Evolutionary conservation across 2,797 vertebrate genomes (phyloP), one percentile per base, ranked within the genome.

Genomic region (Lutjanus argentimaculatus): DNA sequence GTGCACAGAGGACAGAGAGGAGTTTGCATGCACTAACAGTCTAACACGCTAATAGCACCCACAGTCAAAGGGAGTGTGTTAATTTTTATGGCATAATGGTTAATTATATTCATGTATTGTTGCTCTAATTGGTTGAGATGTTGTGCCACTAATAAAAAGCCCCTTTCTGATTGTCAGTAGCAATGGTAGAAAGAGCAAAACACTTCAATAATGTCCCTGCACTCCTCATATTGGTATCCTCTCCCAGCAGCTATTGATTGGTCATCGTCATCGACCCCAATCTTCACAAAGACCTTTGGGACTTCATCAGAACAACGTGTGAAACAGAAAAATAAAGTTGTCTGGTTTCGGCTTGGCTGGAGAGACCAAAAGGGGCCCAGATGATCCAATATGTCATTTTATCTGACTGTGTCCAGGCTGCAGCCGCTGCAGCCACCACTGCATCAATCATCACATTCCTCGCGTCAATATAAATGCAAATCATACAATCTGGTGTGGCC

Each of bases 391-490:
- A 77, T 75, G 83, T 82, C 61, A 80, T 74, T 84, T 81, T 83
- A 91, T 85, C 84, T 72, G 63, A 57, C 67, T 21, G 40, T 30
- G 81, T 67, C 71, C 74, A 85, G 84, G 62, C 82, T 61, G 70
- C 68, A 67, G 75, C 58, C 9, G 2, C 82, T 43, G 71, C 69
- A 79, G 22, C 74, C 48, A 16, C 58, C 57, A 8, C 56, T 62
- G 77, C 88, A 85, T 85, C 86, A 83, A 81, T 83, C 87, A 67
- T 43, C 68, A 58, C 57, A 56, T 70, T 81, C 61, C 64, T 65
- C 48, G 76, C 59, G 9, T 91, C 89, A 89, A 91, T 93, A 90
- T 91, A 92, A 91, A 93, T 91, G 91, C 89, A 91, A 93, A 92
- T 92, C 72, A 52, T 48, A 83, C 67, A 80, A 66, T 87, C 76